A percentile compares a stretch with the other conserved stretches of the same genome.
phyloP scores from a whole-genome alignment of 2,888 invertebrate species.

The Globia sparganii region DNA sequence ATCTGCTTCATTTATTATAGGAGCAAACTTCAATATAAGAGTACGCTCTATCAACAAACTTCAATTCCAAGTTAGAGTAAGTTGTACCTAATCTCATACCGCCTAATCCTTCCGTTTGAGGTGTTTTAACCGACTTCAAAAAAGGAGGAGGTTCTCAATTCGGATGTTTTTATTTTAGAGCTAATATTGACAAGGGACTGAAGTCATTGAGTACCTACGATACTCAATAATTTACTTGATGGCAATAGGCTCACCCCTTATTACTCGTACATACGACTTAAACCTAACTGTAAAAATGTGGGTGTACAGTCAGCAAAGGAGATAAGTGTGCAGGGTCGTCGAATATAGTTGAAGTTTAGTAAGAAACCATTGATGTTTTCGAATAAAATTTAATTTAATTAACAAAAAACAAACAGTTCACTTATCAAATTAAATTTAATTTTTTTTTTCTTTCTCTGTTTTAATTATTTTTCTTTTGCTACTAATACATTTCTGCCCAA shows the following conservation, averaged over 20 bases:
- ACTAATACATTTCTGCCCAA: neutral
- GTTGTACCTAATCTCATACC: neutral
- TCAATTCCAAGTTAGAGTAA: neutral
- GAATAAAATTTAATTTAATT: too few relatives aligned
- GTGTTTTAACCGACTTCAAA: fast-evolving
- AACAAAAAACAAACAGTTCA: too few relatives aligned
- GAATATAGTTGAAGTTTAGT: too few relatives aligned
- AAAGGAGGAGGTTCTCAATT: too few relatives aligned
- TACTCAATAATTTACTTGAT: neutral
- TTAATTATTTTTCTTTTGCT: too few relatives aligned
- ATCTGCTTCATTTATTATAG: neutral
- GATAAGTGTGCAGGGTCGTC: too few relatives aligned
- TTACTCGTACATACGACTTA: neutral
- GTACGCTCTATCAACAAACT: neutral
- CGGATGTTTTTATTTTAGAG: too few relatives aligned
- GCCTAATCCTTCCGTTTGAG: neutral
- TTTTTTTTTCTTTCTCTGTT: too few relatives aligned
- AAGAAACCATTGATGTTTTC: too few relatives aligned
- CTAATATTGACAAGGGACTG: neutral
- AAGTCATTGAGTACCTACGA: neutral
- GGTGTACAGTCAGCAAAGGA: too few relatives aligned
- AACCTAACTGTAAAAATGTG: neutral
- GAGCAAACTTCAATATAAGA: neutral
- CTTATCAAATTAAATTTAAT: too few relatives aligned
- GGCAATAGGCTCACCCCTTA: neutral